Evolutionary conservation across 2,888 invertebrate species (phyloP).

Genomic region (Endomychus coccineus): DNA sequence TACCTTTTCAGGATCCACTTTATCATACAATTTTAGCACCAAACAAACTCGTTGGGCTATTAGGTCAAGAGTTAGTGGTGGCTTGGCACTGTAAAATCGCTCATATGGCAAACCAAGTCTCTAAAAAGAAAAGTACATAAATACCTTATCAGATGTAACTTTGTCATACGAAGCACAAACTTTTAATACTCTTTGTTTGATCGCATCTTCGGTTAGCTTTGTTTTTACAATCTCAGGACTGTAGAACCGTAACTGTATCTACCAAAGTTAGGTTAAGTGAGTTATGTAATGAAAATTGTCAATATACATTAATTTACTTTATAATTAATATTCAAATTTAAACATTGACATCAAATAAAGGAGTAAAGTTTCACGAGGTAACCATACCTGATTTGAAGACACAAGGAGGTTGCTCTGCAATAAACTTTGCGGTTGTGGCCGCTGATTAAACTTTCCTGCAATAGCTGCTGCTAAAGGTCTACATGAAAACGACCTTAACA

Average conservation of each 20-base stretch:
- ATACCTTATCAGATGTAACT: constrained; percentile 79
- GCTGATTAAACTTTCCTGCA: no score
- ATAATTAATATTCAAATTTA: no score
- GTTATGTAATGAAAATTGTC: constrained; percentile 26
- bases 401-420: no score
- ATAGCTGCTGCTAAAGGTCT: no score
- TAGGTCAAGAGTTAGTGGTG: constrained; percentile 73
- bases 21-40: constrained; percentile 96
- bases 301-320: no score
- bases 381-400: no score
- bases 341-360: no score
- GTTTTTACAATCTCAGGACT: constrained; percentile 39
- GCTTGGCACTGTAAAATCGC: constrained; percentile 67
- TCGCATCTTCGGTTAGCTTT: constrained; percentile 56
- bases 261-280: constrained; percentile 21
- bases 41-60: constrained; percentile 86
- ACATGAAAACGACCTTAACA: no score
- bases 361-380: no score
- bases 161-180: constrained; percentile 86
- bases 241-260: constrained; percentile 32
- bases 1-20: constrained; percentile 92
- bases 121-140: constrained; percentile 47
- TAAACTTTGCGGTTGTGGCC: no score
- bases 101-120: constrained; percentile 55
- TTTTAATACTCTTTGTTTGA: constrained; percentile 76